Base-by-base conservation (phyloP, 2,113 vertebrate genomes). In the Stigmatopora argus region DNA sequence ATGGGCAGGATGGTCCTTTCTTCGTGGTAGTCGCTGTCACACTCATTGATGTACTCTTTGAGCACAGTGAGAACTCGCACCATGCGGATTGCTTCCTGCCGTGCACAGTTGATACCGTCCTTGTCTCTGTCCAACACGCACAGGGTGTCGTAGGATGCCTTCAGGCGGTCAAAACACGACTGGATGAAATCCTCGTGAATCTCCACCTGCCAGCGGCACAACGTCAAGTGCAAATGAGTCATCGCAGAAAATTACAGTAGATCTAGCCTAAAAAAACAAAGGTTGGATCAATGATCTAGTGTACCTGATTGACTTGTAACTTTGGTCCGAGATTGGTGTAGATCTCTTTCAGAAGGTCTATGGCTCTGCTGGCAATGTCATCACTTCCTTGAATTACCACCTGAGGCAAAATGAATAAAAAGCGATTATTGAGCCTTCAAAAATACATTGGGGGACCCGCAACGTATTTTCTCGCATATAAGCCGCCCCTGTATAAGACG, bases 131-230 rank as follows among this genome's bases (percentile, higher is more conserved):
- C 97, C 88, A 99, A 87, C 70, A 99, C 96, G 88, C 96, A 98
- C 38, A 99, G 83, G 0, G 97, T 98, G 88, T 98, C 97, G 67
- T 98, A 98, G 38, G 97, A 99, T 2, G 96, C 96, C 87, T 98
- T 98, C 55, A 99, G 93, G 73, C 97, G 97, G 90, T 99, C 96
- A 62, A 99, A 98, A 87, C 97, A 99, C 51, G 97, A 99, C 84
- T 98, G 97, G 86, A 99, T 97, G 80, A 99, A 99, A 83, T 98
- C 97, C 86, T 99, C 97, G 65, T 99, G 97, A 85, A 99, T 99
- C 86, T 96, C 97, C 85, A 99, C 96, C 97, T 99, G 83, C 73
- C 34, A 5, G 35, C 8, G 57, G 1, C 2, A 63, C 52, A 69
- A 0, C 0, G 5, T 21, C 23, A 48, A 12, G 21, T 4, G 31